Conservation (phyloP, 2,113 vertebrate genomes). For the Gasterosteus nipponicus region DNA sequence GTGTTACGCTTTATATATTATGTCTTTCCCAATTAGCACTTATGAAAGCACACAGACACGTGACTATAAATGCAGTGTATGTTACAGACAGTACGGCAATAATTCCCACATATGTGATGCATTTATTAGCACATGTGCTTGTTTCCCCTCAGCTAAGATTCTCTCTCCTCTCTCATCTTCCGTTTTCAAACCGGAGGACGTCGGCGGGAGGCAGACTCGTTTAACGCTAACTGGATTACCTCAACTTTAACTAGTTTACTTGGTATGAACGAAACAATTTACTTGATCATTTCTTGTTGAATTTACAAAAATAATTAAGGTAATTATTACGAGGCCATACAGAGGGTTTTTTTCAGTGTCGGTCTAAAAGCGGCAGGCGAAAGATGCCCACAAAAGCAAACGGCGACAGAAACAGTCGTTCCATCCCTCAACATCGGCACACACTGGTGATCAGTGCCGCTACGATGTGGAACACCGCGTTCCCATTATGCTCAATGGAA, state of each 20-base stretch:
- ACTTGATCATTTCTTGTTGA: too few species aligned
- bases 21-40: background rate
- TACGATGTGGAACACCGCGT: conserved; percentile 27
- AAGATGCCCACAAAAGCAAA: background rate
- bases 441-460: conserved; percentile 1
- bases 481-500: conserved; percentile 10
- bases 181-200: too few species aligned
- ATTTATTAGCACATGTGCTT: too few species aligned
- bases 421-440: background rate
- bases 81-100: background rate
- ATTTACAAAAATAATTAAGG: too few species aligned
- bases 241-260: too few species aligned
- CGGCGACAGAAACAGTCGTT: background rate
- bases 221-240: too few species aligned
- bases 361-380: background rate
- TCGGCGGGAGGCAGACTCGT: too few species aligned
- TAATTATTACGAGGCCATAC: too few species aligned
- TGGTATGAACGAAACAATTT: too few species aligned
- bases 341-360: background rate
- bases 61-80: background rate
- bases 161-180: too few species aligned
- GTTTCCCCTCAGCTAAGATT: too few species aligned
- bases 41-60: background rate
- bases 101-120: too few species aligned
- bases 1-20: background rate